These are phyloP conservation scores for Xiphophorus birchmanni DNA, from an alignment of 2,797 vertebrate genomes.

Conservation along the genomic window DNA sequence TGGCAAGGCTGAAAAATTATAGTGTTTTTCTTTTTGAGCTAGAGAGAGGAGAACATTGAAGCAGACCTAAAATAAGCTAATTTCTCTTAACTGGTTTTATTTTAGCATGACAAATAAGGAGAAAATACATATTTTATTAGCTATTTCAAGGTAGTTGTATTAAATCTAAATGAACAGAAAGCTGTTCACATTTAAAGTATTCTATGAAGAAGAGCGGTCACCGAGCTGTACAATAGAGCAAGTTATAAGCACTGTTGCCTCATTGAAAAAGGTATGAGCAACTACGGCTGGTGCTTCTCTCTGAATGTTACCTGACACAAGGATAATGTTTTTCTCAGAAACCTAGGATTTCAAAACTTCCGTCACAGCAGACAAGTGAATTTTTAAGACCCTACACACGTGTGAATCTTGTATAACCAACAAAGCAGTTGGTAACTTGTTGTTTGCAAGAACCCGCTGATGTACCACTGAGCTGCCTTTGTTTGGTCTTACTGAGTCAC, in stretches of 20 bases:
- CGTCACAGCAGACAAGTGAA: not conserved
- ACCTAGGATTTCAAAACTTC: not conserved
- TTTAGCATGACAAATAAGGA: not conserved
- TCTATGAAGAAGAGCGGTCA: not conserved
- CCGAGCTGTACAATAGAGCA: not conserved
- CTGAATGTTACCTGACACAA: not conserved
- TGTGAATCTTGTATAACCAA: not conserved
- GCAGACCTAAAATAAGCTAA: not conserved
- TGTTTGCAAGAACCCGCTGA: not conserved
- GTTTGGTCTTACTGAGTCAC: constrained; percentile 1
- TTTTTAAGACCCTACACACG: not conserved
- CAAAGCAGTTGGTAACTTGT: not conserved
- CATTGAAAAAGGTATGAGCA: not conserved
- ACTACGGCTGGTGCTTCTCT: not conserved
- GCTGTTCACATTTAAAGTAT: not conserved
- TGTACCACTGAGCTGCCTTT: not conserved
- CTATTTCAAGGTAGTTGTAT: not conserved
- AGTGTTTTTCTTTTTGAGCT: not conserved
- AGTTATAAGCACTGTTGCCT: not conserved
- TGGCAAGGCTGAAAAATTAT: not conserved
- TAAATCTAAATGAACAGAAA: not conserved
- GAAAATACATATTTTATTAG: not conserved
- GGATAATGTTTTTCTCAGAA: not conserved
- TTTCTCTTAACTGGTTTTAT: not conserved
- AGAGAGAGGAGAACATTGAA: not conserved